Base-by-base conservation (phyloP, 2,888 invertebrate species). In the Lithophane ornitopus region DNA sequence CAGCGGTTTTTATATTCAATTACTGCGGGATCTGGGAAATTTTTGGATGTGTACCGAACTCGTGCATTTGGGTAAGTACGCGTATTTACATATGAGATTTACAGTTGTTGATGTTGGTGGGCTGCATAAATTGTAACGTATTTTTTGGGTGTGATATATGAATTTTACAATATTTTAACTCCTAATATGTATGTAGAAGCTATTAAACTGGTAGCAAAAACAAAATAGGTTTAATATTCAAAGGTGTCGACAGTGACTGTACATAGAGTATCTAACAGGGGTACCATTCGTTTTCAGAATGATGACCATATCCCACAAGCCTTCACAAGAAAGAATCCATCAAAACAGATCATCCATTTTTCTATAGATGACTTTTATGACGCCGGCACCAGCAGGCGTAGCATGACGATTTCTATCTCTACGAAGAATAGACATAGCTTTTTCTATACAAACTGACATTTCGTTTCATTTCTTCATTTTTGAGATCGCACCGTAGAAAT, bases 1-100 rank as follows among this genome's bases (percentile, higher is more conserved):
- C 78, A 81, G 78, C 77, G 87, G 88, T 81, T 87, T 87, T 88
- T 88, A 85, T 86, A 88, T 88, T 88, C 89, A 88, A 88, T 88
- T 88, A 88, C 80, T 72, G 82, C 58, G 87, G 87, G 78, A 68
- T 80, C 56, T 76, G 78, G 78, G 66, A 70, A 77, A 44, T 78
- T 81, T 87, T 88, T 79, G 67, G 69, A 77, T 85, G 77, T 75
- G 78, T 73, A 77, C 76, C 65, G 78, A 52, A 81, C 81, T 85
- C 79, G 7, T 73, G 78, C 70, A 79, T 77, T 80, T 78, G 63
- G 65, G 46, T 86, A 76, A 80, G 68, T 76, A 70, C 65, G 52
- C 49, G 41, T 82, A 72, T 81, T 85, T 82, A 85, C 83, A 70
- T 85, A 68, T n/a, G 12, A 54, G 34, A 78, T 85, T 82, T 74